These are phyloP conservation scores for Emys orbicularis DNA, from an alignment of 2,797 vertebrate species.

Conservation along the genomic window DNA sequence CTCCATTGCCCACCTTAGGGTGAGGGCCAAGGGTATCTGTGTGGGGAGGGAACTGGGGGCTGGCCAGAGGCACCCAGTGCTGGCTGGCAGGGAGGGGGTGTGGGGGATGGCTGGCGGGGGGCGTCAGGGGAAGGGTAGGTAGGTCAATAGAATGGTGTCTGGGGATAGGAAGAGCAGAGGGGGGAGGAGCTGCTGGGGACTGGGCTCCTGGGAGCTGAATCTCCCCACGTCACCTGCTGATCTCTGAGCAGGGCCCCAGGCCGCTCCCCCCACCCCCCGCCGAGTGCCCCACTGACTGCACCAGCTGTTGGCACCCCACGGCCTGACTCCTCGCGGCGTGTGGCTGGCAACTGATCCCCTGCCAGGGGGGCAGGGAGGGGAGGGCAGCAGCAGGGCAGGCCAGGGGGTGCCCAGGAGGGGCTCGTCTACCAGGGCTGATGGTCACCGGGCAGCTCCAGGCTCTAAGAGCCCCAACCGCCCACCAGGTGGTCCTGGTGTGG, in stretches of 20 bases:
- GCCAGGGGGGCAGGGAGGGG: too few relatives aligned
- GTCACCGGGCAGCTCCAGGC: too few relatives aligned
- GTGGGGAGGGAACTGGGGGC: too few relatives aligned
- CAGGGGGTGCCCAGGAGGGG: too few relatives aligned
- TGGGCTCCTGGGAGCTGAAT: not conserved
- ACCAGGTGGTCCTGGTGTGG: too few relatives aligned
- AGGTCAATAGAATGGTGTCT: not conserved
- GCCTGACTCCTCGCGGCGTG: too few relatives aligned
- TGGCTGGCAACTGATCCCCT: not conserved
- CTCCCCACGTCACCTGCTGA: not conserved
- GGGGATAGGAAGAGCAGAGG: not conserved
- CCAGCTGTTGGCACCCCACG: not conserved
- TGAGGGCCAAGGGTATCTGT: too few relatives aligned
- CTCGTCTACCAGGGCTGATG: not conserved
- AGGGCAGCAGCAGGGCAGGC: not conserved
- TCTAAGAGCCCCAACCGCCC: too few relatives aligned
- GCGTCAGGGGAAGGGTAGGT: not conserved
- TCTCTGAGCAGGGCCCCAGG: not conserved
- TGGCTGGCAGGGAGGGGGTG: not conserved
- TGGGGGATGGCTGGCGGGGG: too few relatives aligned
- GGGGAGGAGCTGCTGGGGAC: not conserved
- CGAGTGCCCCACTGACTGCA: not conserved
- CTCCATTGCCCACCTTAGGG: too few relatives aligned
- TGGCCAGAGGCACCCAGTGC: not conserved
- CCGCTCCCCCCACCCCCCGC: not conserved